These are phyloP conservation scores for Diceros bicornis DNA, from an alignment of 2,797 vertebrate species.

Conservation along the genomic window DNA sequence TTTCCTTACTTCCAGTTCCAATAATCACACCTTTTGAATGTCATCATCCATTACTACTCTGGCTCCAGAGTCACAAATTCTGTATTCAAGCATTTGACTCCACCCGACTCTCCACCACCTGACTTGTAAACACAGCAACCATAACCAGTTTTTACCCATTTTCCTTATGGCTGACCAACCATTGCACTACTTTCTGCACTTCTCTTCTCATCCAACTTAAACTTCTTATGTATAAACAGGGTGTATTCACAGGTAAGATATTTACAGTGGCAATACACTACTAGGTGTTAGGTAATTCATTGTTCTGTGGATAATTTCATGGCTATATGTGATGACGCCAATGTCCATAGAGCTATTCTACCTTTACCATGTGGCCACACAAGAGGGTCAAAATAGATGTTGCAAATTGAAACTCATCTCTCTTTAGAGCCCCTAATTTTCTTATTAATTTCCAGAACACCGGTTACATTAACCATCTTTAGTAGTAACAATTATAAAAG, in stretches of 20 bases:
- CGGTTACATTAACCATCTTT: not conserved
- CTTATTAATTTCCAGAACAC: not conserved
- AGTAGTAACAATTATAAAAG: not conserved
- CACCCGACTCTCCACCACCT: no score
- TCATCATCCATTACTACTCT: no score
- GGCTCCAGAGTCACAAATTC: not conserved
- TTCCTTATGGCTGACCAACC: not conserved
- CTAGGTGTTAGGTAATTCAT: rapidly evolving
- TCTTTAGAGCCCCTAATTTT: not conserved
- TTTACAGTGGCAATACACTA: rapidly evolving
- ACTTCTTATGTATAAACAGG: not conserved
- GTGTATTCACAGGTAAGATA: not conserved
- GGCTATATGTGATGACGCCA: not conserved
- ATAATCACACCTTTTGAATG: not conserved
- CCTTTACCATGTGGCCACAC: not conserved
- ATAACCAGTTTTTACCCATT: not conserved
- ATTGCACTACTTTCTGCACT: not conserved
- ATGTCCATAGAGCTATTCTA: rapidly evolving
- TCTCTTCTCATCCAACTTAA: not conserved
- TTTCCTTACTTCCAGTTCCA: not conserved
- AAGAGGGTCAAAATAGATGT: not conserved
- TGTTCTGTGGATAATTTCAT: not conserved
- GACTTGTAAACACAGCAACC: rapidly evolving
- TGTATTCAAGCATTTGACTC: not conserved
- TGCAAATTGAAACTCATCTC: not conserved